These are phyloP conservation scores for Anastrepha ludens DNA, from an alignment of 1,140 invertebrate species.

Conservation along the genomic window DNA sequence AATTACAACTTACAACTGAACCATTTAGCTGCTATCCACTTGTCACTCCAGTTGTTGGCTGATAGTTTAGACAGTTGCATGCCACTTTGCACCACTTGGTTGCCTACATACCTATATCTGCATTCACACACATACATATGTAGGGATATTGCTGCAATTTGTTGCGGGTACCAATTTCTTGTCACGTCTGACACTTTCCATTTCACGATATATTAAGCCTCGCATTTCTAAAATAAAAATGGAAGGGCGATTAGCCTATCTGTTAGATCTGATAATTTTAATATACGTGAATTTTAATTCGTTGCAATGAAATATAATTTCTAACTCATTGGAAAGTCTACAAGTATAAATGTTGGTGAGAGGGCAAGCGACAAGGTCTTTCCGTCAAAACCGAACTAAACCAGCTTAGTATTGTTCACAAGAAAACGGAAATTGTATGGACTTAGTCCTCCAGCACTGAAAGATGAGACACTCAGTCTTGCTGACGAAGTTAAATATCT, in stretches of 20 bases:
- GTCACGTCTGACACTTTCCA: not conserved
- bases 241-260: not conserved
- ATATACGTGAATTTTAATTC: not conserved
- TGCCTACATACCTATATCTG: not conserved
- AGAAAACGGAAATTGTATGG: too few relatives aligned
- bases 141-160: not conserved
- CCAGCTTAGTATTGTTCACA: too few relatives aligned
- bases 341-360: not conserved
- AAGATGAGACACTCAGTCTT: too few relatives aligned
- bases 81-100: not conserved
- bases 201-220: not conserved
- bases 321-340: not conserved
- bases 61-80: constrained; percentile 15
- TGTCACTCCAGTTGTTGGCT: not conserved
- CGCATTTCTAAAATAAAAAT: not conserved
- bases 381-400: too few relatives aligned
- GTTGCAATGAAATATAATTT: not conserved
- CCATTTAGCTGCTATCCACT: not conserved
- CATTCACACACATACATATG: not conserved
- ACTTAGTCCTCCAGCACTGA: too few relatives aligned
- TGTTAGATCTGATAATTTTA: not conserved
- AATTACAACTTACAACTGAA: not conserved
- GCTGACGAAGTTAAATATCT: too few relatives aligned
- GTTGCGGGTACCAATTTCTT: not conserved
- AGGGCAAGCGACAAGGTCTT: too few relatives aligned